A percentile compares a stretch with the other conserved stretches of the same genome.
Evolutionary conservation across 2,888 invertebrate species (phyloP).

Genomic region (Nudaria mundana): DNA sequence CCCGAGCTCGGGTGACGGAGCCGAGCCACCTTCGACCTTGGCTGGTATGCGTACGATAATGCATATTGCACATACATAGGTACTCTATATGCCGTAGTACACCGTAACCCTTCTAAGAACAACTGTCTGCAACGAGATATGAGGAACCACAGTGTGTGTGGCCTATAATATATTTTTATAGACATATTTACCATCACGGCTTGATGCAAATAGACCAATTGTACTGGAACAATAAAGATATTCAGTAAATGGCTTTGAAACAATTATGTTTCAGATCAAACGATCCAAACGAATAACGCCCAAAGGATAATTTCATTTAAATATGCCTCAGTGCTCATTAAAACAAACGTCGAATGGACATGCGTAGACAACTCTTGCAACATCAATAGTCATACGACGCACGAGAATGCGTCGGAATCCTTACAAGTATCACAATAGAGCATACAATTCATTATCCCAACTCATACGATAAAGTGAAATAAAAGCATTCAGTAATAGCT

Average conservation of each 20-base stretch:
- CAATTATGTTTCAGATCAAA: constrained; percentile 5
- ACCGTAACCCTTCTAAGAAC: background rate
- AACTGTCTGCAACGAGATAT: too few species aligned
- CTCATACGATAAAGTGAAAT: constrained; percentile 37
- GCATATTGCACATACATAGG: constrained; percentile 36
- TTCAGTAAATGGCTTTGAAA: too few species aligned
- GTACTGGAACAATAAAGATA: too few species aligned
- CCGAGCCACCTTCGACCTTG: constrained; percentile 78
- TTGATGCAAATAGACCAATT: too few species aligned
- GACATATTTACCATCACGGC: too few species aligned
- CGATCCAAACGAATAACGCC: constrained; percentile 7
- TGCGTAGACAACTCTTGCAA: constrained; percentile 67
- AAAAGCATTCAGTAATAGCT: constrained; percentile 53
- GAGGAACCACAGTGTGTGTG: too few species aligned
- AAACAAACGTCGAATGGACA: constrained; percentile 63
- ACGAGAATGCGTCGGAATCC: constrained; percentile 45
- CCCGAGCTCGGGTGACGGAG: constrained; percentile 69
- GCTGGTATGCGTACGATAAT: constrained; percentile 54
- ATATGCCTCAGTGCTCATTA: constrained; percentile 41
- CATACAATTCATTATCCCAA: constrained; percentile 62
- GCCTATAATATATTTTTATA: too few species aligned
- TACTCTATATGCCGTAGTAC: background rate
- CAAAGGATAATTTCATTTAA: constrained; percentile 24
- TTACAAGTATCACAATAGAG: constrained; percentile 62
- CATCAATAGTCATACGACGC: constrained; percentile 50